These are phyloP conservation scores for Drosophila borborema DNA, from an alignment of 2,888 invertebrate genomes.

Conservation along the genomic window DNA sequence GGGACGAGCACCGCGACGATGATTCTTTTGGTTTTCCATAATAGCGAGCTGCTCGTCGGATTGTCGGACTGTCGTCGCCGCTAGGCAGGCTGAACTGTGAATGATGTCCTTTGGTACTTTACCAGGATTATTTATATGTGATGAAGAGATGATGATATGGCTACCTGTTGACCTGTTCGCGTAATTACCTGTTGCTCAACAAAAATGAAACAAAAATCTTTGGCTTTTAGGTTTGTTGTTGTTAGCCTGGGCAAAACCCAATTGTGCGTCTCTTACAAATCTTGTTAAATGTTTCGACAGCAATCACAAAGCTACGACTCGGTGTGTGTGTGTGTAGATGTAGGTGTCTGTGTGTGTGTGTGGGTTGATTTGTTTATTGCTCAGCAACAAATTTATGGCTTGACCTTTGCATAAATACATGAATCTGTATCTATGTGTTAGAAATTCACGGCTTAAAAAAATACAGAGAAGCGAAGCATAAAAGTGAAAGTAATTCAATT, in stretches of 20 bases:
- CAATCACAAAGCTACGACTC: slow-evolving; percentile 11
- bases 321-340: neutral
- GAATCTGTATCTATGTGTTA: neutral
- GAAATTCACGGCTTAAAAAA: neutral
- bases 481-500: neutral
- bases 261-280: slow-evolving; percentile 15
- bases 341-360: slow-evolving; percentile 1
- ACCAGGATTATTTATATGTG: slow-evolving; percentile 72
- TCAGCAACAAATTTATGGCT: slow-evolving; percentile 46
- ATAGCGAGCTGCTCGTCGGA: neutral
- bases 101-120: slow-evolving; percentile 67
- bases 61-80: slow-evolving; percentile 38
- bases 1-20: slow-evolving; percentile 60
- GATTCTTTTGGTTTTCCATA: slow-evolving; percentile 53
- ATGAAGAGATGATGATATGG: slow-evolving; percentile 35
- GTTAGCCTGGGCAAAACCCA: slow-evolving; percentile 49
- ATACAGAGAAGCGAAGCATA: neutral
- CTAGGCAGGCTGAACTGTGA: slow-evolving; percentile 55
- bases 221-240: neutral
- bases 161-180: slow-evolving; percentile 54
- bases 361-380: slow-evolving; percentile 25
- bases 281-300: slow-evolving; percentile 45
- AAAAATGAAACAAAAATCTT: neutral
- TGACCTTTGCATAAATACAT: slow-evolving; percentile 55
- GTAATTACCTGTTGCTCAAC: slow-evolving; percentile 66